Evolutionary conservation across 2,113 vertebrate genomes (phyloP).

Genomic region (Aptenodytes patagonicus): DNA sequence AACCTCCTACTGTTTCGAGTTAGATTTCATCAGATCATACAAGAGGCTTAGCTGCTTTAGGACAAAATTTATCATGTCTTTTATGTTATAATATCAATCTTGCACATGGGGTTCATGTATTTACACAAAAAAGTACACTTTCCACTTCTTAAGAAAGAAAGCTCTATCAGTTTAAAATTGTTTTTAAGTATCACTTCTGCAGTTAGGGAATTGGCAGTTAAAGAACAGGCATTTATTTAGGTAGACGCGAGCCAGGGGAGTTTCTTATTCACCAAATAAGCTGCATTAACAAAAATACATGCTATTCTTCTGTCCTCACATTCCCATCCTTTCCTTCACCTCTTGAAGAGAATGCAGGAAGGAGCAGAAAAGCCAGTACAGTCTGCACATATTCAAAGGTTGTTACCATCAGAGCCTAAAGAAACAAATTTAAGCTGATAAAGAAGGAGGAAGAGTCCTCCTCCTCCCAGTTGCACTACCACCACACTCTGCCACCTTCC

Average conservation of each 20-base stretch:
- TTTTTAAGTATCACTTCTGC: not conserved
- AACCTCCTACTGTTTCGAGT: not conserved
- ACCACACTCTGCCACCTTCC: not conserved
- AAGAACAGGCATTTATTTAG: not conserved
- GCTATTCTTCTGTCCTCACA: not conserved
- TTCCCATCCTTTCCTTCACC: not conserved
- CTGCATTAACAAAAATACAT: not conserved
- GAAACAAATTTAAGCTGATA: not conserved
- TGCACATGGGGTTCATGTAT: not conserved
- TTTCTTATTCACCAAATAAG: not conserved
- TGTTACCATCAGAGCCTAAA: not conserved
- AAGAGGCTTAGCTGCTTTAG: not conserved
- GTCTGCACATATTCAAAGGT: not conserved
- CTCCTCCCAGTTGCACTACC: not conserved
- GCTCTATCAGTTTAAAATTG: not conserved
- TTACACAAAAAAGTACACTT: not conserved
- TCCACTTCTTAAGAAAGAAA: not conserved
- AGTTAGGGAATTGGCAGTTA: not conserved
- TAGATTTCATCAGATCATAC: not conserved
- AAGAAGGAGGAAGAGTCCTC: not conserved
- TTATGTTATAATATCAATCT: not conserved
- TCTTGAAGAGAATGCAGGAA: not conserved
- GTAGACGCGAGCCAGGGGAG: not conserved
- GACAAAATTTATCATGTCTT: not conserved
- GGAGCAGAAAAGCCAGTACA: not conserved